Percentiles rank a stretch among this genome's conserved stretches.
phyloP scores from a whole-genome alignment of 2,888 invertebrate genomes.

The Vesta saturnalis region DNA sequence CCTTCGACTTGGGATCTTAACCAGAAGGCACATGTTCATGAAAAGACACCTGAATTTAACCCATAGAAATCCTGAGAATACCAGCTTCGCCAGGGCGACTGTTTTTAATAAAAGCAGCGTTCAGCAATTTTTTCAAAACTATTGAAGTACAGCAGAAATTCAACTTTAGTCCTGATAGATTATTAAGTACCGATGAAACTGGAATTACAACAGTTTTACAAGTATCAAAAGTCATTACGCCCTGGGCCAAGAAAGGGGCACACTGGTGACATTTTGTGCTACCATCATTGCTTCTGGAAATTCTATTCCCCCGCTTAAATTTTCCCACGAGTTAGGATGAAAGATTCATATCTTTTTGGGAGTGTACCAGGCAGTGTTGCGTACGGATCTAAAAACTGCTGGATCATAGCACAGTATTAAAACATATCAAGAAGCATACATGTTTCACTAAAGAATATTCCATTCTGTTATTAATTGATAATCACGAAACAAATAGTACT shows the following conservation, averaged over 20 bases:
- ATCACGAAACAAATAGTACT: background rate
- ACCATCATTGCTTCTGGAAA: background rate
- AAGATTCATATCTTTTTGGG: background rate
- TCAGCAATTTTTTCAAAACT: conserved; percentile 43
- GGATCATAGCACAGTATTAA: too few relatives aligned
- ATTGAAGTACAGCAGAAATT: background rate
- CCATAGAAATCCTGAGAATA: conserved; percentile 38
- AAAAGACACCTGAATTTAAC: conserved; percentile 35
- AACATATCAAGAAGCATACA: background rate
- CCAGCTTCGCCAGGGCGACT: conserved; percentile 39
- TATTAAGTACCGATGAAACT: background rate
- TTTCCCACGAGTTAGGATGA: background rate
- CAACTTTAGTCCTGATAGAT: background rate
- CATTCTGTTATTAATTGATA: background rate
- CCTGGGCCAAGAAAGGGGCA: background rate
- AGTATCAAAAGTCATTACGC: background rate
- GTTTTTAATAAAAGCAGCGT: conserved; percentile 46
- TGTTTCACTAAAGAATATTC: background rate
- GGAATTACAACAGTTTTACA: background rate
- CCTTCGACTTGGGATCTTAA: background rate
- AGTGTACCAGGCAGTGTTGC: background rate
- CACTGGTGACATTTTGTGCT: background rate
- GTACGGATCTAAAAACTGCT: background rate
- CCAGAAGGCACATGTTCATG: conserved; percentile 36
- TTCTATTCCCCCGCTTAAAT: background rate